Conservation (phyloP, 2,797 vertebrate species). For the Acipenser transmontanus region DNA sequence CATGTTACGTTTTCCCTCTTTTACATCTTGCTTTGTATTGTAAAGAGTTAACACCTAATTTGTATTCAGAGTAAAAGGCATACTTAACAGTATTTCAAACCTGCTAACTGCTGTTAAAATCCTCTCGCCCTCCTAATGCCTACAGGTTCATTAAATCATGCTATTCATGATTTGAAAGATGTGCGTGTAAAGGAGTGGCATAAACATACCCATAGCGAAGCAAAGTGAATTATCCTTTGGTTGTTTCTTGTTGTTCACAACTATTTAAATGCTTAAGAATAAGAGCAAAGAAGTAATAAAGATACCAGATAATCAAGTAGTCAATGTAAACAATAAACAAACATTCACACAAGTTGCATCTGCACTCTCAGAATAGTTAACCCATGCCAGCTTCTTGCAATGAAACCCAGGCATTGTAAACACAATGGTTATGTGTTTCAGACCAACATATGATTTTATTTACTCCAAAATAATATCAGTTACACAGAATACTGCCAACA, state of each 20-base stretch:
- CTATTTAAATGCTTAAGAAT: neutral
- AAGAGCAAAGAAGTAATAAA: neutral
- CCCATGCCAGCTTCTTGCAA: too few species aligned
- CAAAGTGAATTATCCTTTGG: neutral
- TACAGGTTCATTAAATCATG: too few species aligned
- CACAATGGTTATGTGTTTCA: too few species aligned
- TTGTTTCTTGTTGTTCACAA: neutral
- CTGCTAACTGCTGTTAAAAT: neutral
- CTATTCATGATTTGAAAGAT: too few species aligned
- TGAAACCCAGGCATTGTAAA: too few species aligned
- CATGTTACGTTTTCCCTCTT: conserved; percentile 28
- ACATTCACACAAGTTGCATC: too few species aligned
- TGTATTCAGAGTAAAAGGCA: conserved; percentile 37
- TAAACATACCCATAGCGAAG: neutral
- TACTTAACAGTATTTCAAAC: conserved; percentile 4
- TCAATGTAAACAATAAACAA: too few species aligned
- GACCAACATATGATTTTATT: too few species aligned
- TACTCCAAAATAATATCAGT: too few species aligned
- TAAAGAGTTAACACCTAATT: conserved; percentile 49
- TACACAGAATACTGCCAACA: too few species aligned
- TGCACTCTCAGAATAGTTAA: too few species aligned
- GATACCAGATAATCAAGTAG: neutral
- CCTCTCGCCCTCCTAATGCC: neutral
- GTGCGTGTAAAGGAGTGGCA: neutral
- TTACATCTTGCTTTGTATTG: conserved; percentile 51